Conservation (phyloP, 2,113 vertebrate genomes). For the Sarotherodon lohbergeri region DNA sequence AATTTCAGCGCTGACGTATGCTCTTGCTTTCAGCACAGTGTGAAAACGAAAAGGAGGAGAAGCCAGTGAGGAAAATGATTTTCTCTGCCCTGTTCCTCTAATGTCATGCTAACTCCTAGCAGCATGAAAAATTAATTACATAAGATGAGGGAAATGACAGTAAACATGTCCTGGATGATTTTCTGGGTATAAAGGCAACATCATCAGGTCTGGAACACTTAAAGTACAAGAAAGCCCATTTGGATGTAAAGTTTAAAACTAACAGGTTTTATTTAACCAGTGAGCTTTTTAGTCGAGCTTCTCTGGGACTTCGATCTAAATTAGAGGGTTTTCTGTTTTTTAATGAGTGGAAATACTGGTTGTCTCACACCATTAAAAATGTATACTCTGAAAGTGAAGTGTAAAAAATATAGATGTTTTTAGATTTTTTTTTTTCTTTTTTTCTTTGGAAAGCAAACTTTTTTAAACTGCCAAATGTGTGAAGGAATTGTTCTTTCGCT, state of each 20-base stretch:
- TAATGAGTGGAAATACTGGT: constrained; percentile 14
- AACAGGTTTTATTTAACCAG: constrained; percentile 18
- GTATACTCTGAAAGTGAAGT: not conserved
- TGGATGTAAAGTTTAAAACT: constrained; percentile 37
- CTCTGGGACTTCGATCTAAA: constrained; percentile 21
- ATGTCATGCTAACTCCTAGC: constrained; percentile 43
- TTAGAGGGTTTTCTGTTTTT: not conserved
- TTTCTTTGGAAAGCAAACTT: not conserved
- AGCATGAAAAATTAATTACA: constrained; percentile 35
- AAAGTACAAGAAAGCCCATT: constrained; percentile 9
- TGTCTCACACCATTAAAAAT: not conserved
- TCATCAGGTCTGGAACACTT: constrained; percentile 12
- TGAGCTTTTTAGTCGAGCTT: constrained; percentile 5
- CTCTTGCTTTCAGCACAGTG: not conserved
- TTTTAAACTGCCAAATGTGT: constrained; percentile 4
- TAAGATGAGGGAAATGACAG: constrained; percentile 35
- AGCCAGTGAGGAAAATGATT: constrained; percentile 5
- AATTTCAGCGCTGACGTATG: not conserved
- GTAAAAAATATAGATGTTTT: not conserved
- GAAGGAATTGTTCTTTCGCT: constrained; percentile 15
- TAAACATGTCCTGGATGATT: constrained; percentile 52
- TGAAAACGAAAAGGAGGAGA: constrained; percentile 9
- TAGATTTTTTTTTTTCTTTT: not conserved
- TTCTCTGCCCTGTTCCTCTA: constrained; percentile 4
- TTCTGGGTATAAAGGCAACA: constrained; percentile 11